Base-by-base conservation (phyloP, 2,797 vertebrate genomes). In the Babyrousa celebensis region DNA sequence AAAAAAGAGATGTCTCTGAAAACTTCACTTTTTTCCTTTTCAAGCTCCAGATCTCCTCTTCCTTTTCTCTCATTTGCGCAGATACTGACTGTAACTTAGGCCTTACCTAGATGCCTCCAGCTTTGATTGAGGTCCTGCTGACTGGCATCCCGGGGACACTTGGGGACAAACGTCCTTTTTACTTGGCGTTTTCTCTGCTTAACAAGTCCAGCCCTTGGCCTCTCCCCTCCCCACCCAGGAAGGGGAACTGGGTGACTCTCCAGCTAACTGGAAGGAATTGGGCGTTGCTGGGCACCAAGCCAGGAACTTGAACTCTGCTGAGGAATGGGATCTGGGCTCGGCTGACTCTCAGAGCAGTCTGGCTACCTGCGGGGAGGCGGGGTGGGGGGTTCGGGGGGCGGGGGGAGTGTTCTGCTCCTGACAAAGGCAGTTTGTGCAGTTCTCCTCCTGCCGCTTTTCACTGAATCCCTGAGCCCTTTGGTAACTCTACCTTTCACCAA, bases 251-350 rank as follows among this genome's bases (percentile, higher is more conserved):
- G 80, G 25, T 92, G 82, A 70, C 32, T 68, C 23, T 25, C 20
- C 54, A 27, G 77, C 9, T 93, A 87, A 92, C 78, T 96, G 96
- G 91, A 95, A 96, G 96, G 90, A 97, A 94, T 6, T 84, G 94
- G 96, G 97, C 1, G 43, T 96, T 74, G 56, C 56, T n/a, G 16
- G 89, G 75, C 84, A 48, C 58, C 23, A 32, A 3, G 92, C 93
- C 91, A 95, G 77, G 82, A 80, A 67, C 67, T 87, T 94, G 80
- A 97, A 92, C 68, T 93, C 43, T n/a, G 80, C 90, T 40, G 86
- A 97, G 78, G 91, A 95, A 79, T 29, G 74, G 95, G 95, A 79
- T 93, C 90, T 7, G 68, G 87, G 96, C 63, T 75, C 58, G 18
- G 79, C 89, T 52, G 29, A 72, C 83, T 79, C 89, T 80, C 68